Conservation (phyloP, 2,888 invertebrate species). For the Apamea sordens region DNA sequence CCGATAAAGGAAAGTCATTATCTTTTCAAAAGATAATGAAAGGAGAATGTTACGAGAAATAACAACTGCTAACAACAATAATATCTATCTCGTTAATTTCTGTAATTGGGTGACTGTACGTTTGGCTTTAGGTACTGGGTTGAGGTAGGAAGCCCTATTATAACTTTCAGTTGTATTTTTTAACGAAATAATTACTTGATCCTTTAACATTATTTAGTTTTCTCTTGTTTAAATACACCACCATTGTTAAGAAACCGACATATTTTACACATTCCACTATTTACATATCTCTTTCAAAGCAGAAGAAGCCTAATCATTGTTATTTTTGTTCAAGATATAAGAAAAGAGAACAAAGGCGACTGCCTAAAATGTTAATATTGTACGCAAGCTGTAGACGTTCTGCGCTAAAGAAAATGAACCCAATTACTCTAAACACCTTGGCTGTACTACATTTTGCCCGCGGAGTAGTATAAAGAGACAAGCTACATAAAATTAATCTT, state of each 20-base stretch:
- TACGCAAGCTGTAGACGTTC: not conserved
- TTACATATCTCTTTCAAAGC: not conserved
- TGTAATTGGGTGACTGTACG: not conserved
- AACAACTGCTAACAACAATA: conserved; percentile 11
- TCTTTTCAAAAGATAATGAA: conserved; percentile 1
- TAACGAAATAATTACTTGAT: not conserved
- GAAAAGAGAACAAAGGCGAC: not conserved
- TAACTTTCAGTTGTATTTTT: not conserved
- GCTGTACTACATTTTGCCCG: conserved; percentile 1
- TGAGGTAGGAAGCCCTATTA: not conserved
- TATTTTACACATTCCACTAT: not conserved
- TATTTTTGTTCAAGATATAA: not conserved
- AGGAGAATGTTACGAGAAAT: conserved; percentile 4
- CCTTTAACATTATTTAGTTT: not conserved
- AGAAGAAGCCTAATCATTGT: not conserved
- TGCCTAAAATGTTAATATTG: not conserved
- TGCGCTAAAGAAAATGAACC: not conserved
- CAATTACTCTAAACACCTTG: conserved; percentile 24
- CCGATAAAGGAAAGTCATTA: conserved; percentile 4
- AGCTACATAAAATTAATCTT: conserved; percentile 29
- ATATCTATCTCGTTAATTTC: conserved; percentile 14
- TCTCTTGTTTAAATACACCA: too few species aligned
- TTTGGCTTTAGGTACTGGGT: not conserved
- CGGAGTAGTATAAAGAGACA: not conserved
- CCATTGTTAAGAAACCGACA: not conserved